Percentiles rank a stretch among this genome's conserved stretches.
phyloP scores from a whole-genome alignment of 2,113 vertebrate species.

The Nansenia antarctica region DNA sequence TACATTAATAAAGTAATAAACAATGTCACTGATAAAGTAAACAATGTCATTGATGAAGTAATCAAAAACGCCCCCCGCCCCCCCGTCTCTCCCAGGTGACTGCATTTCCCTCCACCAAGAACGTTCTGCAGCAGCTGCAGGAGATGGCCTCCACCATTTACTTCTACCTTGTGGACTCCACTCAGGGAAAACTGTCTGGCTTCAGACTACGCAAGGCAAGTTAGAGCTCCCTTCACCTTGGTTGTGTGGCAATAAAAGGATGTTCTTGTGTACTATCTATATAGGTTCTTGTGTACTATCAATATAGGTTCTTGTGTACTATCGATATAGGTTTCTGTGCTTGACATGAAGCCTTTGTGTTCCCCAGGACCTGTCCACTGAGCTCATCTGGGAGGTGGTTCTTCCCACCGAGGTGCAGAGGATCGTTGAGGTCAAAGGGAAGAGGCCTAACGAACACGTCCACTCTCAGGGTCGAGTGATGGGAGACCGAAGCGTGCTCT shows the following conservation, averaged over 20 bases:
- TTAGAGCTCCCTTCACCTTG: no score
- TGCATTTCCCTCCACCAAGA: conserved; percentile 91
- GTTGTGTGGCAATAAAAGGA: no score
- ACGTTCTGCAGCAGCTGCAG: conserved; percentile 89
- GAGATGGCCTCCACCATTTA: conserved; percentile 89
- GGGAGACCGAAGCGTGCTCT: conserved; percentile 98
- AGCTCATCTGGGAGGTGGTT: conserved; percentile 90
- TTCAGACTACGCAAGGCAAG: conserved; percentile 87
- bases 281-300: no score
- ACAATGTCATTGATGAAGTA: no score
- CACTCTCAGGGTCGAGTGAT: conserved; percentile 97
- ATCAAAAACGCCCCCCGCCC: no score
- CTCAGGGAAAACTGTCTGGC: conserved; percentile 85
- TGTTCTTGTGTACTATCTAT: no score
- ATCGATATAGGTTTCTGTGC: not conserved
- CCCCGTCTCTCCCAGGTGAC: conserved; percentile 79
- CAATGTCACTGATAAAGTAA: no score
- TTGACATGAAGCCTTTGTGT: no score
- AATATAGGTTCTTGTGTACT: not conserved
- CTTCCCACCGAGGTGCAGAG: conserved; percentile 87
- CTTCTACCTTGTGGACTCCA: conserved; percentile 89
- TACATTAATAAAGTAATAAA: no score
- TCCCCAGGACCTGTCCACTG: conserved; percentile 86
- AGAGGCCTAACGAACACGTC: conserved; percentile 90
- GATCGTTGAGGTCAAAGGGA: conserved; percentile 89